These are phyloP conservation scores for Cynocephalus volans DNA, from an alignment of 2,113 vertebrate species.

Conservation along the genomic window DNA sequence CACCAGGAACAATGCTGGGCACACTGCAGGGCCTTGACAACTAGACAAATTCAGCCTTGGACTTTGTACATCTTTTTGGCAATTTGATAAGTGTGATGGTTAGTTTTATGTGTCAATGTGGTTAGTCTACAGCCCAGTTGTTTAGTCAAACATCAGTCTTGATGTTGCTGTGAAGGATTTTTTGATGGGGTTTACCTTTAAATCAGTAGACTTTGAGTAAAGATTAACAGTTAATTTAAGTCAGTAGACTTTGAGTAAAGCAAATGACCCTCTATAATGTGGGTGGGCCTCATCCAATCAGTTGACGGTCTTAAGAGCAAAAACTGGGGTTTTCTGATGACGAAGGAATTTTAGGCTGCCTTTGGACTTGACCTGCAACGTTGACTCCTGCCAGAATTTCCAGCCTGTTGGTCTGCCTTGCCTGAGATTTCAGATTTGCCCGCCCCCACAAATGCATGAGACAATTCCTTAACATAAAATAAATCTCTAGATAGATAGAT, in stretches of 20 bases:
- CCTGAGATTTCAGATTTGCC: neutral
- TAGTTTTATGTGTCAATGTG: neutral
- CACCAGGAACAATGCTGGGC: accelerated
- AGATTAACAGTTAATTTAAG: neutral
- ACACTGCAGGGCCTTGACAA: neutral
- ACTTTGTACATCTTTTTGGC: neutral
- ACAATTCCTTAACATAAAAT: neutral
- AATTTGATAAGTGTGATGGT: neutral
- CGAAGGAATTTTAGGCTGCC: neutral
- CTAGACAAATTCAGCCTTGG: neutral
- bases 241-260: neutral
- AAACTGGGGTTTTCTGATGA: neutral
- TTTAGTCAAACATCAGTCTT: neutral
- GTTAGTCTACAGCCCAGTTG: neutral
- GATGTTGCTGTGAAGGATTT: neutral
- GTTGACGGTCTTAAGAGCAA: neutral
- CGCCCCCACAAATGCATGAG: neutral
- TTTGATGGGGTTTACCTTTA: neutral
- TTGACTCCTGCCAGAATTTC: neutral
- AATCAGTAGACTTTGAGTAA: neutral
- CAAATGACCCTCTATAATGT: neutral
- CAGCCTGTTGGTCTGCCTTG: neutral
- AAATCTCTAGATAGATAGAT: neutral
- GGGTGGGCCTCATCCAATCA: neutral
- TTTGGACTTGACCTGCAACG: neutral